Conservation (phyloP, 2,888 invertebrate species). For the Caenorhabditis sp. region DNA sequence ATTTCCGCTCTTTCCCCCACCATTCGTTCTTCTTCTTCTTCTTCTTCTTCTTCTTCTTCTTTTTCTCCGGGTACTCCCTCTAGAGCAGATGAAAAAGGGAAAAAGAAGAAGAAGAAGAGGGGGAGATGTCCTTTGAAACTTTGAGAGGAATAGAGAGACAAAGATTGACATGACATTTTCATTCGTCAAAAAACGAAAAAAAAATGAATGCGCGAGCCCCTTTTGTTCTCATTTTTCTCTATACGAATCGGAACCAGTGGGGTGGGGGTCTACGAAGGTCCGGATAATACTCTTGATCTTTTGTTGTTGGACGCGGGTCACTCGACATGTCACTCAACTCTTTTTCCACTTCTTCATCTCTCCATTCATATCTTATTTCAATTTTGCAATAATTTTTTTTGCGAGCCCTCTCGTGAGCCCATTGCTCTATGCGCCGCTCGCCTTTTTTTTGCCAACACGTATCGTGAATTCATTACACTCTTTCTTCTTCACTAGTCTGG, state of each 20-base stretch:
- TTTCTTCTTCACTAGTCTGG: no score
- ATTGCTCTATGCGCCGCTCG: no score
- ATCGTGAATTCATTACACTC: no score
- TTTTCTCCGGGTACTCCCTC: not conserved
- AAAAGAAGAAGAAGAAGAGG: not conserved
- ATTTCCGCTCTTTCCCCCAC: no score
- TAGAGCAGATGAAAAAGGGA: not conserved
- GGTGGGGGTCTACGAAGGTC: no score
- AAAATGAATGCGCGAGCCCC: no score
- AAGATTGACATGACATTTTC: conserved; percentile 19
- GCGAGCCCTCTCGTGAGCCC: no score
- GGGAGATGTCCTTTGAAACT: not conserved
- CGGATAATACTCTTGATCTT: no score
- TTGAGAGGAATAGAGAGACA: conserved; percentile 2
- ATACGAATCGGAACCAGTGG: no score
- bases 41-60: conserved; percentile 10
- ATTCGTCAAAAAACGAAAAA: not conserved
- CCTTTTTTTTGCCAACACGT: no score
- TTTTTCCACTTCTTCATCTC: conserved; percentile 2
- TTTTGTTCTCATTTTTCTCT: no score
- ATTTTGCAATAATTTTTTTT: not conserved
- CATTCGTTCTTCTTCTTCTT: not conserved
- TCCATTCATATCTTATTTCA: conserved; percentile 37
- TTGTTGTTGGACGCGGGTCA: not conserved
- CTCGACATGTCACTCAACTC: conserved; percentile 15